These are phyloP conservation scores for Carcina quercana DNA, from an alignment of 2,888 invertebrate species.

Conservation along the genomic window DNA sequence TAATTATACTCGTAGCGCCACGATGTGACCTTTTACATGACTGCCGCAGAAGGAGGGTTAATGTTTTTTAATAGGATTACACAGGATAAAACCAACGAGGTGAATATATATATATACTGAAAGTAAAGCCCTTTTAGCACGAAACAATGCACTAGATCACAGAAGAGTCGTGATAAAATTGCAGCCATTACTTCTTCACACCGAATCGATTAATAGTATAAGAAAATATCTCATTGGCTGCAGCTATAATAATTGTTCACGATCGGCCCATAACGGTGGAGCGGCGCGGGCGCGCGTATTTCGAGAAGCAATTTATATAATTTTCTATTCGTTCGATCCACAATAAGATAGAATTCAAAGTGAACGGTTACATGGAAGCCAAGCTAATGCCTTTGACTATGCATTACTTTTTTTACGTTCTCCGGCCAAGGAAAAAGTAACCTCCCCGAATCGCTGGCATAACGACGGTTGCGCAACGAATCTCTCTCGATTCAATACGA, in stretches of 20 bases:
- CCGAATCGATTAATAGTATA: constrained; percentile 25
- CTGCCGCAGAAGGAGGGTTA: no score
- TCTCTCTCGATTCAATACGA: constrained; percentile 23
- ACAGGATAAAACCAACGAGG: no score
- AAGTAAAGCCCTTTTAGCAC: no score
- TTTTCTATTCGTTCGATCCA: constrained; percentile 52
- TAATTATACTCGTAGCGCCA: no score
- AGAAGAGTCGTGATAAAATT: background rate
- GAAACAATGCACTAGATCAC: no score
- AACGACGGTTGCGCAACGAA: constrained; percentile 31
- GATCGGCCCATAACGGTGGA: constrained; percentile 30
- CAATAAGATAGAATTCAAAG: constrained; percentile 48
- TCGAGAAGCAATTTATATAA: constrained; percentile 56
- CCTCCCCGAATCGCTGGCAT: constrained; percentile 16
- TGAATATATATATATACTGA: no score
- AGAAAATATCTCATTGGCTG: constrained; percentile 26
- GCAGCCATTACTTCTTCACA: background rate
- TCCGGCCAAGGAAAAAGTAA: constrained; percentile 29
- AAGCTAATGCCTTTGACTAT: constrained; percentile 48
- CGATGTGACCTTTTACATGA: no score
- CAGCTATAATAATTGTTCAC: constrained; percentile 49
- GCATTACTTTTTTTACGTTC: constrained; percentile 46
- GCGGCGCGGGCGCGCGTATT: constrained; percentile 33
- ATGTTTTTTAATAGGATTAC: no score
- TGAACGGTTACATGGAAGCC: constrained; percentile 41